Conservation (phyloP, 2,888 invertebrate genomes). For the Ischnura elegans region DNA sequence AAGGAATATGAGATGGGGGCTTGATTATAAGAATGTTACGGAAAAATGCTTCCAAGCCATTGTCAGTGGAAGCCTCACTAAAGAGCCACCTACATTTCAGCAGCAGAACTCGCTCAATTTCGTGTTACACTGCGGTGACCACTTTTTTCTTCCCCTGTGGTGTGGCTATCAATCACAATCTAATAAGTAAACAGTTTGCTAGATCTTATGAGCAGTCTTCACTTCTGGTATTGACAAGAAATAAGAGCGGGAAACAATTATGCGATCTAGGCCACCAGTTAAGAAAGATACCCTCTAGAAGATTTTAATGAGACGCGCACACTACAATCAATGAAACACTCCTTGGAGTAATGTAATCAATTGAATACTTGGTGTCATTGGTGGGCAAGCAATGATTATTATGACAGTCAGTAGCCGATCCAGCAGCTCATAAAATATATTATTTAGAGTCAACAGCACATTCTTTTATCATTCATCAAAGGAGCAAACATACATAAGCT, state of each 20-base stretch:
- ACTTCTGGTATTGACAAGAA: neutral
- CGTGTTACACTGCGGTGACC: too few relatives aligned
- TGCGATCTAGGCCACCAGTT: neutral
- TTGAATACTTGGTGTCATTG: neutral
- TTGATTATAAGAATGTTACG: too few relatives aligned
- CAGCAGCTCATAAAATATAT: slow-evolving; percentile 1
- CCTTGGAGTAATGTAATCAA: too few relatives aligned
- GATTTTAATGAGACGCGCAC: neutral
- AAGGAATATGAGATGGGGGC: too few relatives aligned
- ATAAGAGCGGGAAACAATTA: neutral
- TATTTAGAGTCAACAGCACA: neutral
- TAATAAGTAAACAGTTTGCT: neutral
- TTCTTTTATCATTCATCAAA: neutral
- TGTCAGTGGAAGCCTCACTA: too few relatives aligned
- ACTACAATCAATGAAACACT: neutral
- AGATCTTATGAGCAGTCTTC: neutral
- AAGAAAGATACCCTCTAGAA: neutral
- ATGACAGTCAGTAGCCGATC: neutral
- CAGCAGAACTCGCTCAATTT: too few relatives aligned
- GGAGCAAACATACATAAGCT: neutral
- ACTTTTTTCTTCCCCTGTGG: too few relatives aligned
- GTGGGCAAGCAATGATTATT: neutral
- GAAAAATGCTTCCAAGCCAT: too few relatives aligned
- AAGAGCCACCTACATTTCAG: too few relatives aligned
- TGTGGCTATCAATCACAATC: neutral